These are phyloP conservation scores for Spisula subtruncata DNA, from an alignment of 2,888 invertebrate species.

Conservation along the genomic window DNA sequence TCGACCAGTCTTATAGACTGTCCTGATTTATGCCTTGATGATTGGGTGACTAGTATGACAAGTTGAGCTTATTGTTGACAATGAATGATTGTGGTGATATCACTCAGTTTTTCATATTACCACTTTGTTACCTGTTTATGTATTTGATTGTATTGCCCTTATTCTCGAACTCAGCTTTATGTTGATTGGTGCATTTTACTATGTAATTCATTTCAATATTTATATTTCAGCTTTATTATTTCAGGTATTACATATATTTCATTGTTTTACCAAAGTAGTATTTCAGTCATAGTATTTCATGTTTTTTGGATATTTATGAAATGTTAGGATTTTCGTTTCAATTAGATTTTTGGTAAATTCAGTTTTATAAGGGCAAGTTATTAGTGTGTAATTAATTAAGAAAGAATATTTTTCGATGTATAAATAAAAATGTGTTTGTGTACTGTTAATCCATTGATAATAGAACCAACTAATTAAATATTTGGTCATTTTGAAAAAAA, in stretches of 20 bases:
- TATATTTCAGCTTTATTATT: not conserved
- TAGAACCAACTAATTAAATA: not conserved
- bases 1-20: not conserved
- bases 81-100: constrained; percentile 8
- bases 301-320: too few relatives aligned
- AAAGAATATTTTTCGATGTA: not conserved
- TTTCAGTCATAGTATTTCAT: too few relatives aligned
- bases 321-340: too few relatives aligned
- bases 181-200: not conserved
- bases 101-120: not conserved
- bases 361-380: too few relatives aligned
- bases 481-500: not conserved
- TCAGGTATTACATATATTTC: not conserved
- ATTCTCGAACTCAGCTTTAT: not conserved
- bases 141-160: not conserved
- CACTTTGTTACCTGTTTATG: not conserved
- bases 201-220: not conserved
- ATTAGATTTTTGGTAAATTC: too few relatives aligned
- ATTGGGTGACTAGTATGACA: not conserved
- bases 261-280: too few relatives aligned
- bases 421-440: not conserved
- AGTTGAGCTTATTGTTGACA: not conserved
- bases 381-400: too few relatives aligned
- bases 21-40: not conserved
- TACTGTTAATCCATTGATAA: not conserved